Base-by-base conservation (phyloP, 2,888 invertebrate genomes). In the Mythimna pallens region DNA sequence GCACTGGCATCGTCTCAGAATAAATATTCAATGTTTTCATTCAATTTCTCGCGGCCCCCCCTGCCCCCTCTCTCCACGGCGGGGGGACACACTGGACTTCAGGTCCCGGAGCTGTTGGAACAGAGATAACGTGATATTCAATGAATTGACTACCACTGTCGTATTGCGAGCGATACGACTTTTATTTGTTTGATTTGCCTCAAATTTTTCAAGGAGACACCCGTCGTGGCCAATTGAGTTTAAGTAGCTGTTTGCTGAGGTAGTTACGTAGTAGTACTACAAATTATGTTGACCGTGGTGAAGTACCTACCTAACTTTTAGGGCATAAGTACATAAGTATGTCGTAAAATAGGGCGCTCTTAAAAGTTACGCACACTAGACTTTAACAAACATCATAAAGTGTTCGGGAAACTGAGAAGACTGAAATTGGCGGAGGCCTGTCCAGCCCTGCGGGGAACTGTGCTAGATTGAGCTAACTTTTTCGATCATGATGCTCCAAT, bases 1-100 rank as follows among this genome's bases (percentile, higher is more conserved):
- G 90, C 90, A 90, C 88, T 88, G 88, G 88, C 90, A 88, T 91
- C 93, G 90, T 90, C 92, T 90, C 91, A 91, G 91, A 94, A 93
- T 93, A 95, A 95, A 95, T 94, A 95, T 95, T 94, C 94, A 94
- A 94, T 95, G 94, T 94, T 95, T 94, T 94, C 93, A 94, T 95
- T 95, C 93, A 94, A 94, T 94, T 93, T 93, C 91, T 91, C 90
- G 88, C 87, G 89, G 84, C 83, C 87, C 68, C 83, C 81, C 75
- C 75, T 77, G 77, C 78, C 78, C 80, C 47, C 17, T 17, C 47
- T 65, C 63, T 5, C 36, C 40, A 22, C 61, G 7, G 36, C 6
- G 57, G 7, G 36, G 59, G 59, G 36, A 40, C 70, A 64, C 71
- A 65, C 80, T 73, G 85, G 87, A 87, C 87, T 78, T 70, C 75